Base-by-base conservation (phyloP, 1,140 invertebrate genomes). In the Periplaneta americana region DNA sequence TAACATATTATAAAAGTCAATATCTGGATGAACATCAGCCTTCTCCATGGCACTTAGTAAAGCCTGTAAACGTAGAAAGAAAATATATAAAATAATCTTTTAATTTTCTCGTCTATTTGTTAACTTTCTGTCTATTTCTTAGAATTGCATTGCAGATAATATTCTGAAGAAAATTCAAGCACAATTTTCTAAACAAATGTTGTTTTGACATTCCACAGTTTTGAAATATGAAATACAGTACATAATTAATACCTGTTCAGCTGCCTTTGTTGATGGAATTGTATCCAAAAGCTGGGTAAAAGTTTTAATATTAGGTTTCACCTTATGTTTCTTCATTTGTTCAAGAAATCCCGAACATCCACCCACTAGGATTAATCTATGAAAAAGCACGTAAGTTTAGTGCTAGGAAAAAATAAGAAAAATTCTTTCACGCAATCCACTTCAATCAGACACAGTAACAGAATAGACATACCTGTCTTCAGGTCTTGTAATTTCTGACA, bases 1-100 rank as follows among this genome's bases (percentile, higher is more conserved):
- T 22, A 98, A 88, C 86, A 95, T 91, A 88, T 98, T 98, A 84
- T 92, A 97, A 86, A 98, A 97, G 85, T 93, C 92, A 48, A 95
- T 91, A 88, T 98, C 96, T 0, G 93, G 87, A 84, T 90, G 90
- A 0, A 97, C 85, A 18, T 90, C 87, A 39, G 89, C 87, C 79
- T 88, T 85, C 78, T 91, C 90, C 85, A 97, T 91, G 33, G 90
- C 85, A 48, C 85, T 83, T 10, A 96, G 82, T 11, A 96, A 84
- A 83, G 92, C 89, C 83, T 88, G 78, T 17, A 86, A 87, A 80
- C 80, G 48, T 79, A 32, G 84, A 66, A 83, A 32, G 17, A 37
- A 39, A 33, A 76, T 28, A n/a, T n/a, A n/a, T n/a, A n/a, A n/a
- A n/a, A n/a, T 0, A 77, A 22, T 13, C n/a, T 77, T 77, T 18